A percentile compares a stretch with the other conserved stretches of the same genome.
These are phyloP conservation scores for Pseudocheirus occidentalis DNA, from an alignment of 2,797 vertebrate genomes.

Conservation along the genomic window DNA sequence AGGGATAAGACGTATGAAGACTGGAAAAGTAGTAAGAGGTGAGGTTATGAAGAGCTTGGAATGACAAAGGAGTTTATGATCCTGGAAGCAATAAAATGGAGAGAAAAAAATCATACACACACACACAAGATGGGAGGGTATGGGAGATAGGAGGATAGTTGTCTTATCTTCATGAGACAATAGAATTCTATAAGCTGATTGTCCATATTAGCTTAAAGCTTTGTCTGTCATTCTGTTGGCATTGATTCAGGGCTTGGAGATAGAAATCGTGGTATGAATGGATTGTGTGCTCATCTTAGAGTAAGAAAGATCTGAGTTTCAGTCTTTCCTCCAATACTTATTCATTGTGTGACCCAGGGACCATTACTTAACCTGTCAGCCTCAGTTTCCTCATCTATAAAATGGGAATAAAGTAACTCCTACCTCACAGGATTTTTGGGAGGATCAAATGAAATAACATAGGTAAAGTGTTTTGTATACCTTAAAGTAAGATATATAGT, in stretches of 20 bases:
- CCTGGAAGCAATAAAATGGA: too few relatives aligned
- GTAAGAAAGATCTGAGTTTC: neutral
- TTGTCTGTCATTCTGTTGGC: neutral
- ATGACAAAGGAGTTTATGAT: too few relatives aligned
- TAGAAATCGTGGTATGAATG: neutral
- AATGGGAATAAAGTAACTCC: neutral
- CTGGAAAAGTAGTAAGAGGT: too few relatives aligned
- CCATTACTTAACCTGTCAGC: neutral
- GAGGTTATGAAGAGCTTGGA: too few relatives aligned
- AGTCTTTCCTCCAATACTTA: neutral
- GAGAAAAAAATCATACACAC: too few relatives aligned
- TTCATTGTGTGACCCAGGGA: neutral
- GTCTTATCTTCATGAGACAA: neutral
- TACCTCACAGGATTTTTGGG: neutral
- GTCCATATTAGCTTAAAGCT: neutral
- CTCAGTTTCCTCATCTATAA: neutral
- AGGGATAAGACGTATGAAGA: too few relatives aligned
- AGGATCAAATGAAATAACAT: neutral
- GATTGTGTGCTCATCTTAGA: neutral
- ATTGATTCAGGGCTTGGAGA: neutral
- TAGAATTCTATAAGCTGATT: neutral
- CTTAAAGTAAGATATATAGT: too few relatives aligned
- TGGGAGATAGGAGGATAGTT: too few relatives aligned
- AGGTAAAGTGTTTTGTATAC: neutral
- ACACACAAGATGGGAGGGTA: neutral